Conservation (phyloP, 1,140 invertebrate genomes). For the Aphaenogaster floridana region DNA sequence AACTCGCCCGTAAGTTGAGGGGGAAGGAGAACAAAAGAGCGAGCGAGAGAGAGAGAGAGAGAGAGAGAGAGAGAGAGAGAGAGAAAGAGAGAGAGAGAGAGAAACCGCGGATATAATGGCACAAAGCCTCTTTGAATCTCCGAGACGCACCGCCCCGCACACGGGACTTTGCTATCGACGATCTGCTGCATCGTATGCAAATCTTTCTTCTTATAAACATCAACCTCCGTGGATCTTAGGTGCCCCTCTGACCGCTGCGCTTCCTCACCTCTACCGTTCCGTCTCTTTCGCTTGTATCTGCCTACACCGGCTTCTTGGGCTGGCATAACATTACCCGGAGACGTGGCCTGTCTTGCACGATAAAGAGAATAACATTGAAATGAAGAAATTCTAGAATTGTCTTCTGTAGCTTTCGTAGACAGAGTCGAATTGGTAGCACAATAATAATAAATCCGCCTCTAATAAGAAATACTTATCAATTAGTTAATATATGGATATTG, state of each 20-base stretch:
- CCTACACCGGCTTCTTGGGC: not conserved
- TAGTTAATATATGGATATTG: too few species aligned
- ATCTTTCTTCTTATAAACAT: constrained; percentile 87
- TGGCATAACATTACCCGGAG: not conserved
- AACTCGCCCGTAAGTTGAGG: constrained; percentile 38
- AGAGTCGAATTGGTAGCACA: not conserved
- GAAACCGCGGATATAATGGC: constrained; percentile 84
- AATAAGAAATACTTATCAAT: not conserved
- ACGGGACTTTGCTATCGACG: constrained; percentile 82
- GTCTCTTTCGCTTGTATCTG: constrained; percentile 43
- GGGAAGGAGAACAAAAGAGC: constrained; percentile 51
- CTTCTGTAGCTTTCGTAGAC: not conserved
- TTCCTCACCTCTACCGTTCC: constrained; percentile 46
- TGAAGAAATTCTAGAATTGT: constrained; percentile 3
- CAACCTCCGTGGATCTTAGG: constrained; percentile 84
- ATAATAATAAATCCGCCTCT: not conserved
- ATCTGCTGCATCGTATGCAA: constrained; percentile 87
- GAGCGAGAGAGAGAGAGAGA: constrained; percentile 38
- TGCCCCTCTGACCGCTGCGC: constrained; percentile 68
- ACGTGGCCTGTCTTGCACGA: not conserved
- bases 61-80: constrained; percentile 32
- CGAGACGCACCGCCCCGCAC: constrained; percentile 80
- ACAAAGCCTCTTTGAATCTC: constrained; percentile 87
- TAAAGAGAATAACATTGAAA: constrained; percentile 14
- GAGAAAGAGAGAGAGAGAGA: constrained; percentile 62